Conservation (phyloP, 2,888 invertebrate genomes). For the Drosophila ustulata region DNA sequence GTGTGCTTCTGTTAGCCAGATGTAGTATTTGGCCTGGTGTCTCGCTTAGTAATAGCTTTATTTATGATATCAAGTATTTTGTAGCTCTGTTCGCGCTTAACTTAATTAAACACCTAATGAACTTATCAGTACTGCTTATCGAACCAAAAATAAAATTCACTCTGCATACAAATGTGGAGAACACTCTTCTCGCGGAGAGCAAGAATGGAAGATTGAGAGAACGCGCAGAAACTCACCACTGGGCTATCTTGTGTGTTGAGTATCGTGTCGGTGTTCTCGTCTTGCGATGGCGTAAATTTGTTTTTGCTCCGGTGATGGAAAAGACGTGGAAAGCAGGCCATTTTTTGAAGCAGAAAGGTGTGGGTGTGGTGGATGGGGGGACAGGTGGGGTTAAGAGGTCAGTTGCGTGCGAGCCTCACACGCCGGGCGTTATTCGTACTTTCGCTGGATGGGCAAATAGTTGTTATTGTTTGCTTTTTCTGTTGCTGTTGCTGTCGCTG, state of each 20-base stretch:
- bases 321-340: conserved; percentile 82
- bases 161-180: conserved; percentile 5
- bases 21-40: conserved; percentile 37
- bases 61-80: conserved; percentile 30
- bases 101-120: conserved; percentile 78
- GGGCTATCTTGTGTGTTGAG: conserved; percentile 75
- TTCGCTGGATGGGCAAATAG: conserved; percentile 22
- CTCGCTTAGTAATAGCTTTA: conserved; percentile 32
- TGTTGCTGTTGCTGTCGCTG: not conserved
- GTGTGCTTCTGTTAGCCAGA: conserved; percentile 24
- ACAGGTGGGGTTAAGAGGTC: conserved; percentile 22
- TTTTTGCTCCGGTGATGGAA: conserved; percentile 75
- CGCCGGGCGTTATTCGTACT: conserved; percentile 13
- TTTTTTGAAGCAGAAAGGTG: conserved; percentile 25
- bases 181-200: not conserved
- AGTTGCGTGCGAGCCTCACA: conserved; percentile 27
- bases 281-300: conserved; percentile 80
- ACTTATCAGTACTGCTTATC: conserved; percentile 69
- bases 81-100: conserved; percentile 41
- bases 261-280: conserved; percentile 81
- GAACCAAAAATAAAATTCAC: conserved; percentile 16
- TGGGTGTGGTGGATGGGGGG: not conserved
- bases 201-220: not conserved
- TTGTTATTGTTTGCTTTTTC: conserved; percentile 25
- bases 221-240: conserved; percentile 76